A percentile compares a stretch with the other conserved stretches of the same genome.
Evolutionary conservation across 2,797 vertebrate species (phyloP).

Genomic region (Zenarchopterus dispar): DNA sequence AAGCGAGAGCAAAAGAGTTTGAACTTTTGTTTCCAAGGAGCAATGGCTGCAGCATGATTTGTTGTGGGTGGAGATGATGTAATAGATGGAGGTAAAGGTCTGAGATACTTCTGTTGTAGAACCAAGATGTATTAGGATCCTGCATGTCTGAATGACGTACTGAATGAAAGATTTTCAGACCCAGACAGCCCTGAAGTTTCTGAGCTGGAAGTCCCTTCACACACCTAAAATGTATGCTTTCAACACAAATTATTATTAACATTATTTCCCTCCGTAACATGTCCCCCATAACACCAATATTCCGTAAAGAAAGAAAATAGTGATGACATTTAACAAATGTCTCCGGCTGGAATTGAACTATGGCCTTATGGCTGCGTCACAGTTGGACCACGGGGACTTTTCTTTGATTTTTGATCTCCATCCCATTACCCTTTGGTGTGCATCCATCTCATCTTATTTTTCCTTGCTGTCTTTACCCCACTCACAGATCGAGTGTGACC

Average conservation of each 20-base stretch:
- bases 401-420: conserved; percentile 15
- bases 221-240: neutral
- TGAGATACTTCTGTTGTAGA: neutral
- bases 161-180: neutral
- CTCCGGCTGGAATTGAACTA: conserved; percentile 2
- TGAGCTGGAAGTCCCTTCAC: neutral
- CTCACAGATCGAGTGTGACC: conserved; percentile 83
- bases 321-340: conserved; percentile 23
- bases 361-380: conserved; percentile 17
- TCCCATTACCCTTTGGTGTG: neutral
- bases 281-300: neutral
- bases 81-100: neutral
- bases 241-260: too few relatives aligned
- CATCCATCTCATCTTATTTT: neutral
- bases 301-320: neutral
- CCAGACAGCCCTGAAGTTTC: neutral
- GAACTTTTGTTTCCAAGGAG: neutral
- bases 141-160: neutral
- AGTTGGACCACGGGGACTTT: conserved; percentile 18
- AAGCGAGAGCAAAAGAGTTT: too few relatives aligned
- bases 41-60: neutral
- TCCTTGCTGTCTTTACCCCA: neutral
- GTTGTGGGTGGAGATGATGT: neutral
- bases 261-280: neutral
- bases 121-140: neutral